Evolutionary conservation across 2,113 vertebrate species (phyloP).

Genomic region (Hippocampus zosterae): DNA sequence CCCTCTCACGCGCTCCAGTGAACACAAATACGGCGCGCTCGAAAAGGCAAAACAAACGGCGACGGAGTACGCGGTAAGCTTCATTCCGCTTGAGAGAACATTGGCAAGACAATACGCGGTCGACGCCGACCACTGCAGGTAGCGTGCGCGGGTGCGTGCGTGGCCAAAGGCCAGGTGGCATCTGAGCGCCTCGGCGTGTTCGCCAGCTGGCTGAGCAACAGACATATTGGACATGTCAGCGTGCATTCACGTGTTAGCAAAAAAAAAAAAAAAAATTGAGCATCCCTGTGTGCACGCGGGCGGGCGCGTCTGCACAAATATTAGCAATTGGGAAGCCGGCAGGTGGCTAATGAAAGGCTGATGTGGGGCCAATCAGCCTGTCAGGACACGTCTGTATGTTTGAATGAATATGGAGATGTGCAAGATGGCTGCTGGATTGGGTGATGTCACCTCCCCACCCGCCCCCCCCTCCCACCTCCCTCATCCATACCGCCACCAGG

Average conservation of each 20-base stretch:
- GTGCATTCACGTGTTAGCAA: background rate
- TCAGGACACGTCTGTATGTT: background rate
- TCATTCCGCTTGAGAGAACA: background rate
- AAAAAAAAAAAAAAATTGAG: background rate
- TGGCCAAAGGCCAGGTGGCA: background rate
- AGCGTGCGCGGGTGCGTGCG: background rate
- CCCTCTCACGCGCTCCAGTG: no score
- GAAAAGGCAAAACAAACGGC: no score
- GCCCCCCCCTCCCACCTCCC: no score
- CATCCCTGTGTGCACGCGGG: background rate
- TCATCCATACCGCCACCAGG: background rate
- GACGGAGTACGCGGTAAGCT: no score
- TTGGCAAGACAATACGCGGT: background rate
- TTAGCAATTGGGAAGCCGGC: background rate
- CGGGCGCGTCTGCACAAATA: background rate
- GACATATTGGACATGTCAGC: background rate
- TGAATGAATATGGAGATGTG: background rate
- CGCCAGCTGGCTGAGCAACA: background rate
- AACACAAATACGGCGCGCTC: no score
- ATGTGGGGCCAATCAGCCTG: background rate
- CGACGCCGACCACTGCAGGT: background rate
- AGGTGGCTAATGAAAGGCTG: conserved; percentile 1
- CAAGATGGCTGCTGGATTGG: background rate
- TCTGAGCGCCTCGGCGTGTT: background rate
- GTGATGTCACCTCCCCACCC: background rate